These are phyloP conservation scores for Myotis davidii DNA, from an alignment of 2,113 vertebrate genomes.

Conservation along the genomic window DNA sequence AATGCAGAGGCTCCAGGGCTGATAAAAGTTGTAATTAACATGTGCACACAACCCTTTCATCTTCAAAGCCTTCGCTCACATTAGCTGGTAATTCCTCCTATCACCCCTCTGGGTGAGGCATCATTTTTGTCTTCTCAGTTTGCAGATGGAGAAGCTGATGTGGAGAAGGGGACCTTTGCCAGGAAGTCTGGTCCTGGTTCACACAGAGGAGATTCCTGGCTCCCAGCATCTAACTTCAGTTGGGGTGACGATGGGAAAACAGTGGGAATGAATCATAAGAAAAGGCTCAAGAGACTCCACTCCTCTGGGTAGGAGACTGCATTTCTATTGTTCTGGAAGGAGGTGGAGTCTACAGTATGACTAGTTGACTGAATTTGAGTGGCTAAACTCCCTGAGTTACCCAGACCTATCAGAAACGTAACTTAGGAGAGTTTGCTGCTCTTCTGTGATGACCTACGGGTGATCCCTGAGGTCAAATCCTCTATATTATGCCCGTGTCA, in stretches of 20 bases:
- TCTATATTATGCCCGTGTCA: background rate
- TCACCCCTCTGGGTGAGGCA: conserved; percentile 51
- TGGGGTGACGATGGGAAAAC: conserved; percentile 37
- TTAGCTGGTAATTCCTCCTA: conserved; percentile 63
- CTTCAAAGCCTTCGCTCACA: conserved; percentile 72
- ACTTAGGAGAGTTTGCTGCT: background rate
- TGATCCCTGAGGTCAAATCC: background rate
- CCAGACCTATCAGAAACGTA: background rate
- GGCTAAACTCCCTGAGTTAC: background rate
- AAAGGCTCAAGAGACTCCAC: background rate
- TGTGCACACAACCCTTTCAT: conserved; percentile 67
- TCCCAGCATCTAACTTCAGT: conserved; percentile 20
- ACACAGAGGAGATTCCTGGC: conserved; percentile 60
- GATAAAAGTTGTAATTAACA: conserved; percentile 77
- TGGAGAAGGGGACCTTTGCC: conserved; percentile 35
- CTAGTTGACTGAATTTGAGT: background rate
- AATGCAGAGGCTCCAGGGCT: conserved; percentile 64
- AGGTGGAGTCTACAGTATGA: background rate
- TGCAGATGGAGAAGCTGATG: conserved; percentile 56
- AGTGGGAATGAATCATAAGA: conserved; percentile 22
- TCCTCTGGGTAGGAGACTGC: background rate
- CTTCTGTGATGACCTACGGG: background rate
- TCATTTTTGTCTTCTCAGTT: conserved; percentile 59
- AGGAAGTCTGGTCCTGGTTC: conserved; percentile 55
- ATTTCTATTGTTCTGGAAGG: background rate